Evolutionary conservation across 2,888 invertebrate genomes (phyloP).

Genomic region (Cosmia pyralina): DNA sequence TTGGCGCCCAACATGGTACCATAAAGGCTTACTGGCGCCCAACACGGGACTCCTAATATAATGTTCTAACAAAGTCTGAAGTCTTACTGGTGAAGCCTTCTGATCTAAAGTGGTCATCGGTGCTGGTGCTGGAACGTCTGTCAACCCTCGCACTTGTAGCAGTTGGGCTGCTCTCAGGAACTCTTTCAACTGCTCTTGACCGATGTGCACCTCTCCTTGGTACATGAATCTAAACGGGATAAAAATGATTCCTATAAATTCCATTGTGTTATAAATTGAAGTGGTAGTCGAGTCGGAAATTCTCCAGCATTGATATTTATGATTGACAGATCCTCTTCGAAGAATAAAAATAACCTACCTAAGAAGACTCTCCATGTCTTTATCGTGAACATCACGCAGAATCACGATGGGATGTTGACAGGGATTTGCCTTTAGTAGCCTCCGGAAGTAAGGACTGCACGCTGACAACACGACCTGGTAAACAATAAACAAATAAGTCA

Average conservation of each 20-base stretch:
- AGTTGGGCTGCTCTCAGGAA: conserved; percentile 96
- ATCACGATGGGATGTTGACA: conserved; percentile 97
- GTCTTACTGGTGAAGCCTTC: conserved; percentile 93
- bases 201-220: conserved; percentile 97
- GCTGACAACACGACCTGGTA: conserved; percentile 94
- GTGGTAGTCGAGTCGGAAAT: background rate
- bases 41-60: conserved; percentile 12
- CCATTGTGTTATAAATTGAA: background rate
- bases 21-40: conserved; percentile 45
- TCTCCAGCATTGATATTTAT: background rate
- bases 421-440: conserved; percentile 96
- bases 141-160: conserved; percentile 96
- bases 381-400: conserved; percentile 95
- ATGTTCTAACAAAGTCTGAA: background rate
- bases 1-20: conserved; percentile 8
- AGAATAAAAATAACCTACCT: conserved; percentile 85
- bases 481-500: conserved; percentile 16
- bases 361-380: conserved; percentile 96
- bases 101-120: conserved; percentile 89
- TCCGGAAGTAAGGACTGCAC: conserved; percentile 97
- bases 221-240: conserved; percentile 94
- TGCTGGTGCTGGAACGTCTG: conserved; percentile 93
- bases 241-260: background rate
- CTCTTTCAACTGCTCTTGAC: conserved; percentile 96
- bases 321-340: background rate